Percentiles rank a stretch among this genome's conserved stretches.
These are phyloP conservation scores for Dendrocincla fuliginosa DNA, from an alignment of 2,797 vertebrate genomes.

Conservation along the genomic window DNA sequence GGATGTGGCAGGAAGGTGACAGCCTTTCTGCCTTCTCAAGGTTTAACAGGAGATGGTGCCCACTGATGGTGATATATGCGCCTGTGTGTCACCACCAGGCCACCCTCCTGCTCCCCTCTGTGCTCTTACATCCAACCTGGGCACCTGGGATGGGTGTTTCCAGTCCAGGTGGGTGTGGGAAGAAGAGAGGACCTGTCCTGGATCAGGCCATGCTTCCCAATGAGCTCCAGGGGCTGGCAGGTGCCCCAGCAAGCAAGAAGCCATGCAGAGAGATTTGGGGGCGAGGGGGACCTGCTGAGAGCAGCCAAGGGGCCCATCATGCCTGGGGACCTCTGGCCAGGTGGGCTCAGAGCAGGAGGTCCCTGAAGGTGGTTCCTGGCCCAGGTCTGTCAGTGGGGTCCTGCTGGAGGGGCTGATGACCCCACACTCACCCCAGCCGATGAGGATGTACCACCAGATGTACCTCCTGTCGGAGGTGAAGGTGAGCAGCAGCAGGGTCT, in stretches of 20 bases:
- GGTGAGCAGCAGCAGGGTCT: conserved; percentile 86
- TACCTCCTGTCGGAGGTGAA: conserved; percentile 88
- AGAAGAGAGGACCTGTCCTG: neutral
- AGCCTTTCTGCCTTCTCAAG: neutral
- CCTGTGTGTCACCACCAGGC: neutral
- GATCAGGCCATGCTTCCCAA: neutral
- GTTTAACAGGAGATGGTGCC: neutral
- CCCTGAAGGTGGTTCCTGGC: neutral
- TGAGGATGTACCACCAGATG: conserved; percentile 89
- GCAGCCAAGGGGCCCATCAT: neutral
- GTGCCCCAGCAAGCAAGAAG: neutral
- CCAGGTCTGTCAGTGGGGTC: neutral
- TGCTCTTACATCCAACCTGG: neutral
- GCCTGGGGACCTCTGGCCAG: neutral
- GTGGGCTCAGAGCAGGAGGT: neutral
- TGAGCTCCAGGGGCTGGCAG: neutral
- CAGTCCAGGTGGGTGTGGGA: neutral
- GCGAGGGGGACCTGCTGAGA: accelerated
- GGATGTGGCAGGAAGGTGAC: neutral
- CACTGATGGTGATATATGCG: too few relatives aligned
- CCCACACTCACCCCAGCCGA: conserved; percentile 85
- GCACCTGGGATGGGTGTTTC: accelerated
- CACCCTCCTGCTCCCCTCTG: neutral
- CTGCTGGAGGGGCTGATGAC: neutral
- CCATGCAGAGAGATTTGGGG: neutral